Base-by-base conservation (phyloP, 2,113 vertebrate species). In the Amphilophus citrinellus region DNA sequence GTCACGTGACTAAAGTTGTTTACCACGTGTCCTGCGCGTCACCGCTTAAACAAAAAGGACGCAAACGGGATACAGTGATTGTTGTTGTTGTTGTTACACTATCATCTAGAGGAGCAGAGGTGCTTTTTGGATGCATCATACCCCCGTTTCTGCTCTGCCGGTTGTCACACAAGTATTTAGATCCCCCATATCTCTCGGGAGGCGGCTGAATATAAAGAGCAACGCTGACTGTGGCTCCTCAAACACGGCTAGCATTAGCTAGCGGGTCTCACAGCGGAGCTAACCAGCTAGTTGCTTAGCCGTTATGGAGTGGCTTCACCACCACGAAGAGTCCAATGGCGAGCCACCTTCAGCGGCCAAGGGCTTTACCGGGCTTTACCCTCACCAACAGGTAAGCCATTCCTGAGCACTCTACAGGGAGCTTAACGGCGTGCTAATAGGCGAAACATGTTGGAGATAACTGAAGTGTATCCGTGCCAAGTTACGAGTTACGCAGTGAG, bases 261-360 rank as follows among this genome's bases (percentile, higher is more conserved):
- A 84, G 88, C 78, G 11, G 60, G 18, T 53, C 60, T 10, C 56
- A 37, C 42, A 15, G 27, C 53, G 14, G 18, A 80, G 83, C 82
- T 86, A 83, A 68, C 61, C 56, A 20, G 85, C 60, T 87, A 85
- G 84, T 53, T 71, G 84, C 15, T 53, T 8, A 53, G 83, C 76
- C 80, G 86, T 17, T 77, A 96, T 96, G 96, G 95, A 96, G 91
- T 95, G 95, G 95, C 83, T 73, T 82, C 82, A 58, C 47, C 61
- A 82, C 3, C 77, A 73, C 7, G 89, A 91, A 59, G 92, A 94
- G 27, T 77, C 83, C 2, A 58, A 20, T 83, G n/a, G 68, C 17
- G 80, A 79, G 17, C 50, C 81, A 1, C 66, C 73, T 71, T 62
- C 73, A 22, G 7, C 73, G 39, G 32, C 62, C 22, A 77, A 76